Base-by-base conservation (phyloP, 1,140 invertebrate species). In the Battus philenor region DNA sequence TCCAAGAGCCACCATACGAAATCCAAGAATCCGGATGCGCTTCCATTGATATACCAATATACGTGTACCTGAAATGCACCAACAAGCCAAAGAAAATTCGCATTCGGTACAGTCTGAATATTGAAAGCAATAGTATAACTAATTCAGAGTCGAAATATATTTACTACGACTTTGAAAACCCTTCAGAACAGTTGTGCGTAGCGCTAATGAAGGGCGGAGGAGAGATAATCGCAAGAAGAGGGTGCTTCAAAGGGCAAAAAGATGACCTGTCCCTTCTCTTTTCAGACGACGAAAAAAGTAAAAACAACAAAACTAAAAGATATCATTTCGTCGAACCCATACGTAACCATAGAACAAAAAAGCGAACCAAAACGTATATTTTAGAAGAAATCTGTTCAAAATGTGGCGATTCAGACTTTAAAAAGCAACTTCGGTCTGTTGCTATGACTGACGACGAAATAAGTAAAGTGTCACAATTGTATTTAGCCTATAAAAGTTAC, bases 1-100 rank as follows among this genome's bases (percentile, higher is more conserved):
- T 80, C 24, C 81, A 82, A 66, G 81, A 82, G 60, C 81, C 81
- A 43, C 81, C 81, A 43, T 85, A 82, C 62, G 81, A 85, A 57
- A 81, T 85, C 48, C 71, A 82, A 64, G 81, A 85, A 59, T 79
- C 81, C 1, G 78, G 78, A 9, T 78, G 73, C 54, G 66, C 75
- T 8, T 85, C 81, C 2, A 73, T 82, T 12, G 73, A 82, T 7
- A 80, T 85, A 58, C 81, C 81, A 4, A 85, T 85, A 31, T 68
- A 85, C 54, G 71, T 85, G 58, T 82, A 85, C 68, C 68, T 85
- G 60, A 85, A 85, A 59, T 69, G 64, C 56, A 69, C 59, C 47
- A 64, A 46, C 47, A 68, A 69, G 47, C 78, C 78, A 68, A 78
- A 77, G 75, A 79, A 70, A 59, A 79, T 85, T 13, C 65, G 70